A percentile compares a stretch with the other conserved stretches of the same genome.
Conservation (phyloP, 2,113 vertebrate genomes). For the Datnioides undecimradiatus region DNA sequence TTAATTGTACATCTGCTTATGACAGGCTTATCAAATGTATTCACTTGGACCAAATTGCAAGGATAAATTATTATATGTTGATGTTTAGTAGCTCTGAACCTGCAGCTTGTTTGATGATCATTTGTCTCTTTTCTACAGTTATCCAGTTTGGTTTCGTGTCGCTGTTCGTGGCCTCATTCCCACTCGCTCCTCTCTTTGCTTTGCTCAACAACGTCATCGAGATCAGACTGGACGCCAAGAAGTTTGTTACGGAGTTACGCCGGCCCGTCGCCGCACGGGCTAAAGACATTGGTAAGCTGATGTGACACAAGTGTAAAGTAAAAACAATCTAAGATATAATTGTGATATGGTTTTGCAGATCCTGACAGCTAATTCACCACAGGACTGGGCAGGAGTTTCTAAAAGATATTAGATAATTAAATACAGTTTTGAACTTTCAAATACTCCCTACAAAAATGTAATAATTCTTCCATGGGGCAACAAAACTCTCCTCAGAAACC, state of each 20-base stretch:
- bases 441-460: too few relatives aligned
- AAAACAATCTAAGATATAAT: too few relatives aligned
- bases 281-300: slow-evolving; percentile 94
- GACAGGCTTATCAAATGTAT: too few relatives aligned
- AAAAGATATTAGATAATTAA: not conserved
- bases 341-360: too few relatives aligned
- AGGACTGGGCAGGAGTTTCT: not conserved
- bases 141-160: slow-evolving; percentile 99
- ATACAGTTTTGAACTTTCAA: not conserved
- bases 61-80: too few relatives aligned
- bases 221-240: slow-evolving; percentile 96
- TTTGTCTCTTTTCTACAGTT: slow-evolving; percentile 81
- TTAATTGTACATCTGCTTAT: not conserved
- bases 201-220: slow-evolving; percentile 99
- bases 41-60: too few relatives aligned
- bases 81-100: not conserved
- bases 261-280: slow-evolving; percentile 91
- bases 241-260: slow-evolving; percentile 96
- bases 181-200: slow-evolving; percentile 96
- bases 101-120: not conserved
- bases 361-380: not conserved
- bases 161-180: slow-evolving; percentile 98
- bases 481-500: not conserved
- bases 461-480: too few relatives aligned
- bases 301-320: not conserved